Percentiles rank a stretch among this genome's conserved stretches.
Conservation (phyloP, 2,113 vertebrate genomes). For the Hassar affinis region DNA sequence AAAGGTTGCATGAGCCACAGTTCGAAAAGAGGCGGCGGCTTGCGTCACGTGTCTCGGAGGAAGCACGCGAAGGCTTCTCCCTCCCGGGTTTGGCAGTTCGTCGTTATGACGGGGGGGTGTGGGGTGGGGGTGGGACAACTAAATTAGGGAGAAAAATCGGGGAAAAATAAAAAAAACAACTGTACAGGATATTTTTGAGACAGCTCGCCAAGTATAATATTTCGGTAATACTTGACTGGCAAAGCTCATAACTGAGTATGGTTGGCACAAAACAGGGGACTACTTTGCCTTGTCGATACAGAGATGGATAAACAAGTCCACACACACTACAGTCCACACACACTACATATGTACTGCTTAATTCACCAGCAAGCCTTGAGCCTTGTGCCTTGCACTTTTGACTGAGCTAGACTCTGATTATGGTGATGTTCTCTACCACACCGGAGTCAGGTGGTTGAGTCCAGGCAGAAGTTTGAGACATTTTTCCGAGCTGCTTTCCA, state of each 20-base stretch:
- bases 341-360: neutral
- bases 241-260: neutral
- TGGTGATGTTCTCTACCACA: constrained; percentile 50
- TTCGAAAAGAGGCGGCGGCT: no score
- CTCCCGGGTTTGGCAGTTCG: no score
- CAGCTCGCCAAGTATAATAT: neutral
- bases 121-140: no score
- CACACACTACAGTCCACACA: neutral
- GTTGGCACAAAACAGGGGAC: neutral
- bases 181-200: neutral
- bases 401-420: constrained; percentile 34
- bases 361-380: constrained; percentile 30
- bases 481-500: constrained; percentile 39
- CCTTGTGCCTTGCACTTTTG: neutral
- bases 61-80: no score
- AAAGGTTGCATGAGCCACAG: no score
- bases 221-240: neutral
- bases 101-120: no score
- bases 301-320: neutral
- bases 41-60: no score
- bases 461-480: constrained; percentile 39
- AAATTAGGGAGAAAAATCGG: no score
- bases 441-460: constrained; percentile 28
- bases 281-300: neutral
- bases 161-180: no score